Evolutionary conservation across 2,113 vertebrate species (phyloP), one percentile per base, ranked within the genome.

Genomic region (Sander lucioperca): DNA sequence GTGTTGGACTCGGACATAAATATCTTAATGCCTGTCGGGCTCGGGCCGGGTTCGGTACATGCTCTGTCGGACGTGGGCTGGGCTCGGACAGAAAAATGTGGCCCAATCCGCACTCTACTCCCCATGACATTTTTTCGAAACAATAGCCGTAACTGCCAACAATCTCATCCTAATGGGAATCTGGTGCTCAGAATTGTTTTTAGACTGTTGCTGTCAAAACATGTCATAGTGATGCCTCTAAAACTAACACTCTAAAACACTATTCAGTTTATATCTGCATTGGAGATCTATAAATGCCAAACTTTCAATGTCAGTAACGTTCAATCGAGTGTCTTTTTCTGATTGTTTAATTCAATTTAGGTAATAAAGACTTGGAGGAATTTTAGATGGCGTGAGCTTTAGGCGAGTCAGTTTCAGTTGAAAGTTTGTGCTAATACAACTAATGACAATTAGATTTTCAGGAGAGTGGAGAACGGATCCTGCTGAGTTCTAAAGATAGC

Each of bases 131-230:
- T 68, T 33, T 59, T 56, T 67, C 3, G 6, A 64, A 78, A 86
- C 80, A 84, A 79, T 73, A 25, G 77, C 47, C 43, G 13, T 72
- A 88, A 30, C 39, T 76, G 70, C 80, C 53, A 84, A 77, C 53
- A 16, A 18, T 53, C 23, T 19, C 39, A 39, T 27, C 6, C 63
- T 21, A 16, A 50, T 21, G 21, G 18, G 13, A 72, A 58, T 66
- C 45, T 19, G 0, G 6, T 66, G 33, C 21, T 27, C 45, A 54
- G 27, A 62, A 70, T n/a, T 15, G 70, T 59, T 61, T 61, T 62
- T n/a, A 9, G 27, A 33, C 8, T 6, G 2, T 81, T 19, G 21
- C 12, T 56, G 2, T 71, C 39, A 25, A 71, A 69, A 62, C 2
- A 1, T 1, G 2, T 50, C 25, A 21, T 43, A 36, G 39, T 21